These are phyloP conservation scores for Cyprinella venusta DNA, from an alignment of 2,797 vertebrate species.

Conservation along the genomic window DNA sequence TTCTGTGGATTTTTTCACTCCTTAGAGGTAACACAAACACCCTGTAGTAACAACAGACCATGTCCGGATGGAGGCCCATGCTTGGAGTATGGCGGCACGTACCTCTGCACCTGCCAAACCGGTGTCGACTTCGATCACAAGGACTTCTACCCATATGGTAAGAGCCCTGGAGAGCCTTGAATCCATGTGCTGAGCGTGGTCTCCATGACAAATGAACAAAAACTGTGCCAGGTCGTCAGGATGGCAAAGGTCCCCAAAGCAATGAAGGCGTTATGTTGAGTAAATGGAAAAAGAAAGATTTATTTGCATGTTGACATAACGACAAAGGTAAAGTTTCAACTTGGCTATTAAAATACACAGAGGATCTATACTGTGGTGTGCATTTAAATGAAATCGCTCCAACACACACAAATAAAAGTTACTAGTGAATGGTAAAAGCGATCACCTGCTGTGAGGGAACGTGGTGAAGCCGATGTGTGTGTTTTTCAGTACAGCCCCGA, in stretches of 20 bases:
- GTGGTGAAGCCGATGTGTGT: conserved; percentile 80
- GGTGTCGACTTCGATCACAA: conserved; percentile 75
- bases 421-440: conserved; percentile 31
- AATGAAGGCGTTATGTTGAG: conserved; percentile 35
- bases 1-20: neutral
- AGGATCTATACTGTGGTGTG: conserved; percentile 53
- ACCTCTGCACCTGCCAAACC: conserved; percentile 94
- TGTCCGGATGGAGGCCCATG: conserved; percentile 93
- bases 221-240: conserved; percentile 38
- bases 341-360: conserved; percentile 49
- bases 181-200: conserved; percentile 21
- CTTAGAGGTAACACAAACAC: conserved; percentile 91
- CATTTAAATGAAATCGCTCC: conserved; percentile 47
- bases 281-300: conserved; percentile 52
- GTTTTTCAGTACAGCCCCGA: conserved; percentile 88
- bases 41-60: conserved; percentile 89
- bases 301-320: conserved; percentile 39
- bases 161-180: conserved; percentile 62
- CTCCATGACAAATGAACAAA: conserved; percentile 61
- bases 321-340: conserved; percentile 36
- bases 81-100: conserved; percentile 91
- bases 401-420: conserved; percentile 48
- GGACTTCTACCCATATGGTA: conserved; percentile 82
- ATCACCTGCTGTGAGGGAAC: conserved; percentile 67
- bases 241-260: conserved; percentile 46